These are phyloP conservation scores for Silvanus unidentatus DNA, from an alignment of 2,888 invertebrate genomes.

Conservation along the genomic window DNA sequence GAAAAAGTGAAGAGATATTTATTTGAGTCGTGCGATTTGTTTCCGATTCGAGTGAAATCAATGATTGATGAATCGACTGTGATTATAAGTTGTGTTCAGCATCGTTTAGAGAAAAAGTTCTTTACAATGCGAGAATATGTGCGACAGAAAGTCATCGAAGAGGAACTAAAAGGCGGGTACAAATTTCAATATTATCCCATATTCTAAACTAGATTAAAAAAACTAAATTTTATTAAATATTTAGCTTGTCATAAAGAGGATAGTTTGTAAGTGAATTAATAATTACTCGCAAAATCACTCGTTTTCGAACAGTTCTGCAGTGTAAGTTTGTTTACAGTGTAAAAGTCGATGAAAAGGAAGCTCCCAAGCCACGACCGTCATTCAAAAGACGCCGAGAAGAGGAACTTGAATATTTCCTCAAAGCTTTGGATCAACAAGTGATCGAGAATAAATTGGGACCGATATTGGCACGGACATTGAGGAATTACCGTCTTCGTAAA, in stretches of 20 bases:
- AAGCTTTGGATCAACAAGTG: conserved; percentile 41
- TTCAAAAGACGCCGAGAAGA: no score
- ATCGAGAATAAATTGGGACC: conserved; percentile 46
- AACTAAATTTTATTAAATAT: no score
- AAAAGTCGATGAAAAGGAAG: no score
- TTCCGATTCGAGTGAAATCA: conserved; percentile 55
- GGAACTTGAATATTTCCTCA: conserved; percentile 40
- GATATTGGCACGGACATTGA: conserved; percentile 50
- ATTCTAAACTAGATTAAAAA: no score
- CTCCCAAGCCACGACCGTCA: no score
- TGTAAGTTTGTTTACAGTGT: no score
- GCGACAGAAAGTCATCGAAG: conserved; percentile 54
- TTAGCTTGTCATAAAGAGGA: no score
- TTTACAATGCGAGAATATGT: conserved; percentile 52
- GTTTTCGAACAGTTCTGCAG: no score
- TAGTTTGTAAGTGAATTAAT: no score
- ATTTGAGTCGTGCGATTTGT: conserved; percentile 59
- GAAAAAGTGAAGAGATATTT: conserved; percentile 48
- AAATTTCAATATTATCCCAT: no score
- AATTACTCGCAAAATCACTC: no score
- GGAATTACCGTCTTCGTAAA: conserved; percentile 51
- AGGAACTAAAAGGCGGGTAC: conserved; percentile 53
- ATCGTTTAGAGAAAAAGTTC: conserved; percentile 56
- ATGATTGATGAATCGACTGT: conserved; percentile 48
- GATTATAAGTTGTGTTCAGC: conserved; percentile 59